A percentile compares a stretch with the other conserved stretches of the same genome.
Evolutionary conservation across 2,888 invertebrate species (phyloP).

Genomic region (Mylabris sibirica): DNA sequence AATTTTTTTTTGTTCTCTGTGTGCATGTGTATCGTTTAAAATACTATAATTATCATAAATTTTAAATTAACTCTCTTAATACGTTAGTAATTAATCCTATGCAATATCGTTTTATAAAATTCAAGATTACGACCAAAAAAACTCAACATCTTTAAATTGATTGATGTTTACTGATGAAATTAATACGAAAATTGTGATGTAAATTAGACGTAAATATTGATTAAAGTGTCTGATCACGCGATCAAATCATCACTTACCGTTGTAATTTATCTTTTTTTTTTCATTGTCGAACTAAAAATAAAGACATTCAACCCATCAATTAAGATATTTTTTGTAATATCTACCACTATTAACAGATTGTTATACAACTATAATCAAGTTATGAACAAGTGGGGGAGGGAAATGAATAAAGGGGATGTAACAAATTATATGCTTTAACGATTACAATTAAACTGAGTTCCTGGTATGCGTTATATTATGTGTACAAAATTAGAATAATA

Average conservation of each 20-base stretch:
- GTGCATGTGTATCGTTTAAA: background rate
- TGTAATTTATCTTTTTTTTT: background rate
- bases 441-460: background rate
- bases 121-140: background rate
- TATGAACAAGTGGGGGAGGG: background rate
- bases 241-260: background rate
- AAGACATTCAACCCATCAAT: no score
- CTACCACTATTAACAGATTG: background rate
- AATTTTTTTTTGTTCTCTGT: background rate
- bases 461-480: background rate
- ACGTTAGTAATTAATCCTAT: background rate
- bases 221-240: slow-evolving; percentile 28
- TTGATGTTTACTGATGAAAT: slow-evolving; percentile 26
- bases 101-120: background rate
- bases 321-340: background rate
- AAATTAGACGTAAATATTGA: slow-evolving; percentile 28
- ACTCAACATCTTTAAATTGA: slow-evolving; percentile 10
- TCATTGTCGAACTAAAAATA: background rate
- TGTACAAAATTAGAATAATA: slow-evolving; percentile 15
- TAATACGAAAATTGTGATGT: slow-evolving; percentile 29
- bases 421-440: slow-evolving; percentile 4
- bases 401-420: background rate
- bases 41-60: background rate
- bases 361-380: background rate
- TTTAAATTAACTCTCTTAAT: background rate